Evolutionary conservation across 2,113 vertebrate genomes (phyloP).

Genomic region (Notiomystis cincta): DNA sequence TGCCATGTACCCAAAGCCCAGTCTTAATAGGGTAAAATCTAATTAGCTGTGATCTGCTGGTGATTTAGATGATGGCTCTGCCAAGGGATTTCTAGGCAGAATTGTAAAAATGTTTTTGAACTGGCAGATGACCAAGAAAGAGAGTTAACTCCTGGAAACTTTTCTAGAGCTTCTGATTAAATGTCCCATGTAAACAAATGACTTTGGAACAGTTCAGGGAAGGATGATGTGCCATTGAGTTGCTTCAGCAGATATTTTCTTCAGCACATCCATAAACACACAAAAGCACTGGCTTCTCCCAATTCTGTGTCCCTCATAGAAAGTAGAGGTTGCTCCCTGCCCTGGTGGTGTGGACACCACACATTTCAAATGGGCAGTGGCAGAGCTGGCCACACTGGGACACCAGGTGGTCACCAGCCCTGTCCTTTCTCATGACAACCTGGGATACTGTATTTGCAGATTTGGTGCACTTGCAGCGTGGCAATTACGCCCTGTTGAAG

Average conservation of each 20-base stretch:
- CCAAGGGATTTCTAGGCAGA: background rate
- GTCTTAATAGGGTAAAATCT: background rate
- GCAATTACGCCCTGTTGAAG: background rate
- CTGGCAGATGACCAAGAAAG: background rate
- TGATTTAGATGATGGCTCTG: background rate
- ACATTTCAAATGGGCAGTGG: fast-evolving
- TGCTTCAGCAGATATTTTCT: background rate
- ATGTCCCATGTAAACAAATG: background rate
- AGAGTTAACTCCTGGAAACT: background rate
- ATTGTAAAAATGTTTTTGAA: background rate
- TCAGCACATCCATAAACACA: fast-evolving
- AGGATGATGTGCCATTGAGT: background rate
- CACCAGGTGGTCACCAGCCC: fast-evolving
- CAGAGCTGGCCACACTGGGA: fast-evolving
- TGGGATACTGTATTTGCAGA: background rate
- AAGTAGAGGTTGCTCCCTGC: background rate
- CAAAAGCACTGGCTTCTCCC: background rate
- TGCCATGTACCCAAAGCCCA: background rate
- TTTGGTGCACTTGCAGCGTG: background rate
- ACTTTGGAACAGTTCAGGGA: background rate
- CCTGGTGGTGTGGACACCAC: background rate
- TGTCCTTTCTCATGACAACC: background rate
- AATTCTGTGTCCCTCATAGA: too few species aligned
- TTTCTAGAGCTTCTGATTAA: background rate
- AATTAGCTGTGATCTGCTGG: background rate